phyloP scores from a whole-genome alignment of 2,888 invertebrate genomes.

The Ochropacha duplaris region DNA sequence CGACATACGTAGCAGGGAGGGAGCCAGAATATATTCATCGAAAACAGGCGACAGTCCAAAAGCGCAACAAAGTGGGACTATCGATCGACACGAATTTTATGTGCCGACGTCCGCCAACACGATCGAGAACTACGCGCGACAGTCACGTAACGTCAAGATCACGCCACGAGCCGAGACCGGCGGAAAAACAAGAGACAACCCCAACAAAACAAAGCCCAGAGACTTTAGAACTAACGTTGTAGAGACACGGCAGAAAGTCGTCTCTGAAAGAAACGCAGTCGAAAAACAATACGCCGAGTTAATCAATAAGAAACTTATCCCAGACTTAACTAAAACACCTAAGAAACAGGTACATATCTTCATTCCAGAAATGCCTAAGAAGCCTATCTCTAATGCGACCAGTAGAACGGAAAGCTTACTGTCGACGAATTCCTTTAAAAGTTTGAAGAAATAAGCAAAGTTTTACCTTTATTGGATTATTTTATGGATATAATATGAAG shows the following conservation, averaged over 20 bases:
- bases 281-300: slow-evolving; percentile 74
- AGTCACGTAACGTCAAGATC: slow-evolving; percentile 71
- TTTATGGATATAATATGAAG: neutral
- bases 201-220: slow-evolving; percentile 57
- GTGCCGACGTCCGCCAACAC: slow-evolving; percentile 73
- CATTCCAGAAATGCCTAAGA: slow-evolving; percentile 85
- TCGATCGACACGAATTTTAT: slow-evolving; percentile 74
- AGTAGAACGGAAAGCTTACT: slow-evolving; percentile 64
- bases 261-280: slow-evolving; percentile 60
- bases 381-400: slow-evolving; percentile 59
- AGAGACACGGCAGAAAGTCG: slow-evolving; percentile 69
- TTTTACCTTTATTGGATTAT: neutral
- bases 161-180: slow-evolving; percentile 57
- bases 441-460: slow-evolving; percentile 35
- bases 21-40: slow-evolving; percentile 42
- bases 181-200: slow-evolving; percentile 49
- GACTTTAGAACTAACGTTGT: slow-evolving; percentile 55
- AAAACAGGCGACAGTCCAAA: slow-evolving; percentile 57
- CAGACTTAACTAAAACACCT: slow-evolving; percentile 62
- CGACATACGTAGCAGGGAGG: slow-evolving; percentile 57
- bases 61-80: slow-evolving; percentile 57
- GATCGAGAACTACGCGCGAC: slow-evolving; percentile 78
- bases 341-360: slow-evolving; percentile 89
- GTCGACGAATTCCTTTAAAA: slow-evolving; percentile 48
- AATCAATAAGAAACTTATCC: slow-evolving; percentile 69